Evolutionary conservation across 2,113 vertebrate genomes (phyloP), one percentile per base, ranked within the genome.

Genomic region (Heterotis niloticus): DNA sequence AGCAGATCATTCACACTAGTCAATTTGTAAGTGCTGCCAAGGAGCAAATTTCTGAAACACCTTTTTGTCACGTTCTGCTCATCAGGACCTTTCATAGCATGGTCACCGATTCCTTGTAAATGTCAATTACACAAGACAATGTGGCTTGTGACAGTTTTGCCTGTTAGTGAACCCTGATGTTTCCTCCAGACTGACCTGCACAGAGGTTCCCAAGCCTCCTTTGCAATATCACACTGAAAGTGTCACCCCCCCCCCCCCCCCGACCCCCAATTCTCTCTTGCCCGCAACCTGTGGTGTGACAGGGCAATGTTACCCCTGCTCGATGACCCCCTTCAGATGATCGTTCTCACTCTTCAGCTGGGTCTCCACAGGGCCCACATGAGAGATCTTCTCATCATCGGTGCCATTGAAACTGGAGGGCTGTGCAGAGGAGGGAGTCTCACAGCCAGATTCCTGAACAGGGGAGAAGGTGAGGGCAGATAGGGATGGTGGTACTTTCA

Each of bases 321-420:
- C 96, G 82, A 96, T 83, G 0, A 90, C 94, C 10, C 94, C 90
- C 91, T 97, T 98, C 67, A 98, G 89, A 82, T 90, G 95, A 79
- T 97, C 94, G 0, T 97, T 98, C 89, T 99, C 96, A 0, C 86
- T 95, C 87, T 93, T 93, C 79, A 98, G 90, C 79, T 93, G 90
- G 0, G 91, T 82, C 60, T 94, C 92, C 0, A 93, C 89, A 0
- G 97, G 91, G 17, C 89, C 85, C 0, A 90, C 90, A 0, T 95
- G 91, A 0, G 90, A 96, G 51, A 96, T 95, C 80, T 99, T 99
- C 82, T 99, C 97, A 16, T 99, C 98, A 0, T 99, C 96, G 0
- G 98, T 99, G 44, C 98, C 98, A 0, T 99, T 99, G 64, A 98
- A 88, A n/a, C 95, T 98, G 70, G 96, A 96, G 0, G 95, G 94